Percentiles rank a stretch among this genome's conserved stretches.
These are phyloP conservation scores for Gambusia affinis DNA, from an alignment of 2,113 vertebrate genomes.

Conservation along the genomic window DNA sequence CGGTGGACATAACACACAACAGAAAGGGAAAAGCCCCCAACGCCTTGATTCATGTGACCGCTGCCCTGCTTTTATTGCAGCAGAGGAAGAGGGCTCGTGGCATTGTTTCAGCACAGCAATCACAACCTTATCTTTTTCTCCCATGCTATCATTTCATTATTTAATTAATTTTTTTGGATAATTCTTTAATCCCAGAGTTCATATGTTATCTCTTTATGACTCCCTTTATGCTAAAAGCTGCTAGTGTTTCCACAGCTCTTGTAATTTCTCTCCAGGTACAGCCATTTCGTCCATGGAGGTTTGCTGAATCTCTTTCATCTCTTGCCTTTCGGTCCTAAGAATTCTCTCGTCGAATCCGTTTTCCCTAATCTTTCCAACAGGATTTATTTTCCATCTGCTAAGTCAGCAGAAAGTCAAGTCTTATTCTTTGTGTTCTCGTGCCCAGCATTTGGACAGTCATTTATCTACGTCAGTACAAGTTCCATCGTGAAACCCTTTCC, in stretches of 20 bases:
- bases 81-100: slow-evolving; percentile 40
- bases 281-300: slow-evolving; percentile 17
- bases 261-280: slow-evolving; percentile 26
- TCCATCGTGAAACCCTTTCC: slow-evolving; percentile 51
- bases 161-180: slow-evolving; percentile 8
- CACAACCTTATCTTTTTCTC: slow-evolving; percentile 48
- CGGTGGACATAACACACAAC: slow-evolving; percentile 77
- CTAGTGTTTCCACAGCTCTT: slow-evolving; percentile 5
- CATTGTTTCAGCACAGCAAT: slow-evolving; percentile 37
- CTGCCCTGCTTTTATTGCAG: slow-evolving; percentile 73
- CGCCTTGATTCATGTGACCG: slow-evolving; percentile 78
- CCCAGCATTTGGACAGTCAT: slow-evolving; percentile 47
- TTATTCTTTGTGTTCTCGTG: slow-evolving; percentile 15
- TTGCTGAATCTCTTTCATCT: slow-evolving; percentile 9
- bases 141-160: slow-evolving; percentile 21
- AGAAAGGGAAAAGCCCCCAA: slow-evolving; percentile 78
- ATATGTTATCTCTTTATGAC: slow-evolving; percentile 4
- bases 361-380: slow-evolving; percentile 21
- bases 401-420: background rate
- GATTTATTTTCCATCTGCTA: slow-evolving; percentile 39
- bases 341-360: slow-evolving; percentile 11
- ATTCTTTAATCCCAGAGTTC: slow-evolving; percentile 22
- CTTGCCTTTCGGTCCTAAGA: background rate
- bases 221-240: slow-evolving; percentile 3
- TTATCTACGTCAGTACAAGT: slow-evolving; percentile 57